phyloP scores from a whole-genome alignment of 2,113 vertebrate genomes.

The Axis porcinus region DNA sequence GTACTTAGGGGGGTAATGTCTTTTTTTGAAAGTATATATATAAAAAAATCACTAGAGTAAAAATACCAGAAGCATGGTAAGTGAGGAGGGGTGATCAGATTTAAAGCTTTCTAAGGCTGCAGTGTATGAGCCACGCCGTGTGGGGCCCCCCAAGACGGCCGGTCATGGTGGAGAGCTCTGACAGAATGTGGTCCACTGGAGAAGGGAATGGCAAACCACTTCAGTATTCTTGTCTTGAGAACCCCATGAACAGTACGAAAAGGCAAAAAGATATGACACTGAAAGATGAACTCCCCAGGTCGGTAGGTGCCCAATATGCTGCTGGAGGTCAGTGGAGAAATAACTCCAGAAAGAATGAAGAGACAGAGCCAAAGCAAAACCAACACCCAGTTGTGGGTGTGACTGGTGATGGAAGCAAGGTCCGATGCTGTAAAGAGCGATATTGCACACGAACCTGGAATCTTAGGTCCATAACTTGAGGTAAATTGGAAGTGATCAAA shows the following conservation, averaged over 20 bases:
- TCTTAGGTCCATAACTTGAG: neutral
- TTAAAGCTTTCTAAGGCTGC: neutral
- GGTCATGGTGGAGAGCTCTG: neutral
- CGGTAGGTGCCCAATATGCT: rapidly evolving
- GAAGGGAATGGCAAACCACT: no score
- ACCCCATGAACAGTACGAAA: no score
- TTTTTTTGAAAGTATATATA: neutral
- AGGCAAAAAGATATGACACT: no score
- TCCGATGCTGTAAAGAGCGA: rapidly evolving
- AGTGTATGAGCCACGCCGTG: rapidly evolving
- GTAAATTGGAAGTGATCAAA: neutral
- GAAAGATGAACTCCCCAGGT: no score
- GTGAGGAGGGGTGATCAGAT: neutral
- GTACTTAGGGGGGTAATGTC: neutral
- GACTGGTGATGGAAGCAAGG: neutral
- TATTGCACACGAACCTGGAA: neutral
- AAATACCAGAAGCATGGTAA: neutral
- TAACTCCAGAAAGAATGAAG: neutral
- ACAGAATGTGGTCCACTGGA: no score
- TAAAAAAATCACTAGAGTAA: neutral
- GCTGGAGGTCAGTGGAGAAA: neutral
- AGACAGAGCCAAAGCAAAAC: neutral
- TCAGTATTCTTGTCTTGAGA: no score
- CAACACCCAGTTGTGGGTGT: rapidly evolving
- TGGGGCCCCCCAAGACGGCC: neutral